These are phyloP conservation scores for Halocynthia aurantium DNA, from an alignment of 23 tunicate genomes.

Conservation along the genomic window DNA sequence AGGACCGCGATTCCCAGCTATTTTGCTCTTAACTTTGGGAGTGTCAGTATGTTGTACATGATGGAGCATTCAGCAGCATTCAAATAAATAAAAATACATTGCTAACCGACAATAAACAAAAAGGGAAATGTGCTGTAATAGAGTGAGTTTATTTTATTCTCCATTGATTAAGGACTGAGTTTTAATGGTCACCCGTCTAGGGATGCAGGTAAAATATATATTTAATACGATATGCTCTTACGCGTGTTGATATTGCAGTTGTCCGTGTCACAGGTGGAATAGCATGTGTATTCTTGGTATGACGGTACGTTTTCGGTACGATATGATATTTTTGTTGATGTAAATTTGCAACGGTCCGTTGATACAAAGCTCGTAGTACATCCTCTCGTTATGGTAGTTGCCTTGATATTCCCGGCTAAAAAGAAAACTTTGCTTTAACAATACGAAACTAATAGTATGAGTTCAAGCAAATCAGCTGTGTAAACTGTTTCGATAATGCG, in stretches of 20 bases:
- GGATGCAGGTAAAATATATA: background rate
- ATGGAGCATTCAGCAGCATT: too few relatives aligned
- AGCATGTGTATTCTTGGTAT: slow-evolving; percentile 36
- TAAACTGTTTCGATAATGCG: too few relatives aligned
- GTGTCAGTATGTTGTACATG: too few relatives aligned
- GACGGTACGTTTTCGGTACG: background rate
- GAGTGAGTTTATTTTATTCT: too few relatives aligned
- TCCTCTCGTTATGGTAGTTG: slow-evolving; percentile 15
- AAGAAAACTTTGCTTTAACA: too few relatives aligned
- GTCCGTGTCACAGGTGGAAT: slow-evolving; percentile 36
- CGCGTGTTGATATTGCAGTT: slow-evolving; percentile 40
- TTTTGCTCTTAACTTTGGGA: too few relatives aligned
- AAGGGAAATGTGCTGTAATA: too few relatives aligned
- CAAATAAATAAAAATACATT: too few relatives aligned
- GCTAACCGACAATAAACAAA: too few relatives aligned
- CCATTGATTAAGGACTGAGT: background rate
- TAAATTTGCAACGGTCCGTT: slow-evolving; percentile 31
- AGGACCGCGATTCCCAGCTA: too few relatives aligned
- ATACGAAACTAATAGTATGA: background rate
- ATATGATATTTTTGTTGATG: slow-evolving; percentile 13
- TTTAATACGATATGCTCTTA: background rate
- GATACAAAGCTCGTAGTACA: slow-evolving; percentile 25
- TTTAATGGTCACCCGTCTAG: background rate
- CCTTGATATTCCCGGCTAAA: slow-evolving; percentile 18
- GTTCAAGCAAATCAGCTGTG: too few relatives aligned